Evolutionary conservation across 2,797 vertebrate genomes (phyloP).

Genomic region (Podargus strigoides): DNA sequence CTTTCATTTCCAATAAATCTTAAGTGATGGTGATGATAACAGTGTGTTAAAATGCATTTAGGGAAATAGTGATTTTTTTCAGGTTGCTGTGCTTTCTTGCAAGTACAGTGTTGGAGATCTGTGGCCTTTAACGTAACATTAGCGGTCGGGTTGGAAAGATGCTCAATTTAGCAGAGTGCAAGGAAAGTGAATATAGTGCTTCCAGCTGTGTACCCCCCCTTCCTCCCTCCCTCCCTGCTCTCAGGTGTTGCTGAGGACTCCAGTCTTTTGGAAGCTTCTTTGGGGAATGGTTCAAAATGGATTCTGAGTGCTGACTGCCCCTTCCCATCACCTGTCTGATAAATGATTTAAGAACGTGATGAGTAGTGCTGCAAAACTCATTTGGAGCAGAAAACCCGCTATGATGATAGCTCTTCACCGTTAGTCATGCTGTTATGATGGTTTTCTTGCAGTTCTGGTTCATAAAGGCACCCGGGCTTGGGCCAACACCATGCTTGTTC

Average conservation of each 20-base stretch:
- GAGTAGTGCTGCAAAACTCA: background rate
- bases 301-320: background rate
- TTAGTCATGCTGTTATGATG: accelerated
- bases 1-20: background rate
- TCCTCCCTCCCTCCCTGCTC: background rate
- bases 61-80: background rate
- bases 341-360: background rate
- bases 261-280: background rate
- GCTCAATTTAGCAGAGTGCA: background rate
- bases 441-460: background rate
- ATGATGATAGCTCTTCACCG: background rate
- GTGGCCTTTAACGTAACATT: background rate
- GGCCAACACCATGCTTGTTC: background rate
- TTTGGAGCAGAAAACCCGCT: background rate
- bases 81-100: background rate
- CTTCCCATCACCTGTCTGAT: background rate
- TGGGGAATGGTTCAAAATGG: background rate
- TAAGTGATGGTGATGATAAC: background rate
- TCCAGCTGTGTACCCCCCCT: background rate
- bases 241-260: background rate
- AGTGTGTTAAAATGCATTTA: background rate
- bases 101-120: background rate
- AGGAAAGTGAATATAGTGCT: background rate
- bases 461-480: background rate
- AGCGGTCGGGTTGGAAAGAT: background rate